These are phyloP conservation scores for Globodera rostochiensis DNA, from an alignment of 1,140 invertebrate species.

Conservation along the genomic window DNA sequence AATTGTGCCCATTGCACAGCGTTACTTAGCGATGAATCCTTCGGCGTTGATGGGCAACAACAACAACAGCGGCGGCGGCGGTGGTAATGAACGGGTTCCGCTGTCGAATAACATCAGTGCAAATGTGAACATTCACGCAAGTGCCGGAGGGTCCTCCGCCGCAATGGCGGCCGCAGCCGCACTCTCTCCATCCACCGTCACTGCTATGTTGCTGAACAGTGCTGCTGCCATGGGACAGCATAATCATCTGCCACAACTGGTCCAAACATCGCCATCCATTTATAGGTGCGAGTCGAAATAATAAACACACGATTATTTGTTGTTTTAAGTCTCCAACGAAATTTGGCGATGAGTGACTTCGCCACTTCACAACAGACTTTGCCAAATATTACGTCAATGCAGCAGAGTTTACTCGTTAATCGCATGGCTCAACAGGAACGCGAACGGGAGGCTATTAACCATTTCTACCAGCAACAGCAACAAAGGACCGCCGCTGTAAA, in stretches of 20 bases:
- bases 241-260: neutral
- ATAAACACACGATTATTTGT: neutral
- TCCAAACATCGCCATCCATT: slow-evolving; percentile 18
- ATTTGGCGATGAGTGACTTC: slow-evolving; percentile 1
- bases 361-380: slow-evolving; percentile 11
- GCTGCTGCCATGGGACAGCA: slow-evolving; percentile 29
- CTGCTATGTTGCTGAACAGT: slow-evolving; percentile 28
- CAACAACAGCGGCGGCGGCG: neutral
- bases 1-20: slow-evolving; percentile 6
- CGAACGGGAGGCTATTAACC: slow-evolving; percentile 32
- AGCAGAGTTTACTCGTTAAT: slow-evolving; percentile 27
- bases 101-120: slow-evolving; percentile 16
- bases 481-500: neutral
- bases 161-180: slow-evolving; percentile 8
- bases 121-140: slow-evolving; percentile 14
- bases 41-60: neutral
- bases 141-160: neutral
- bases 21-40: neutral
- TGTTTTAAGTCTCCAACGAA: slow-evolving; percentile 13
- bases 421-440: slow-evolving; percentile 41
- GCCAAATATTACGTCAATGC: slow-evolving; percentile 26
- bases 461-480: slow-evolving; percentile 44
- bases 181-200: slow-evolving; percentile 26
- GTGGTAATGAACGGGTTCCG: neutral
- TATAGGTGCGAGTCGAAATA: slow-evolving; percentile 8